Conservation (phyloP, 1,140 invertebrate genomes). For the Oncopeltus fasciatus region DNA sequence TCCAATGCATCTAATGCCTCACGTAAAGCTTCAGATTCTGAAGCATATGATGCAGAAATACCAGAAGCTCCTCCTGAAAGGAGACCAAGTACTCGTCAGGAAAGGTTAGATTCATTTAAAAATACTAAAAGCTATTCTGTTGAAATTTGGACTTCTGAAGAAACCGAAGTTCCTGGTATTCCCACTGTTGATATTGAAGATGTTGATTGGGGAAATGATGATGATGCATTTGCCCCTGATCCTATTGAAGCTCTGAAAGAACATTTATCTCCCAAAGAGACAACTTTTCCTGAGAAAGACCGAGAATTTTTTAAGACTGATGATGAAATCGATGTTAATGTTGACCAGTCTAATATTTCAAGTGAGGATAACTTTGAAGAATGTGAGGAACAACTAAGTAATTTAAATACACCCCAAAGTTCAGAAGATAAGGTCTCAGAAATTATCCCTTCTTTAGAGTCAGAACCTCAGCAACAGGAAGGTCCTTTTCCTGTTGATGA, state of each 20-base stretch:
- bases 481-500: background rate
- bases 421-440: background rate
- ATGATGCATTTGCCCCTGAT: conserved; percentile 24
- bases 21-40: background rate
- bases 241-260: conserved; percentile 8
- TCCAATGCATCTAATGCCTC: background rate
- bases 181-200: conserved; percentile 22
- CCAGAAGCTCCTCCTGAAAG: conserved; percentile 22
- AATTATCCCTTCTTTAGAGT: too few relatives aligned
- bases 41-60: background rate
- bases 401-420: background rate
- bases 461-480: background rate
- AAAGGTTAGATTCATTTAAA: conserved; percentile 27
- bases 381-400: background rate
- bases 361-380: conserved; percentile 1
- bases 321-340: background rate
- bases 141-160: conserved; percentile 27
- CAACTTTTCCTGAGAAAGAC: background rate
- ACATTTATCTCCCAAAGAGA: background rate
- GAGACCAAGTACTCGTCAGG: conserved; percentile 26
- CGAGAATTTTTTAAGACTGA: background rate
- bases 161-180: conserved; percentile 22
- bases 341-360: background rate
- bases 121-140: conserved; percentile 28
- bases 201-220: conserved; percentile 25